phyloP scores from a whole-genome alignment of 1,140 invertebrate genomes.

The Bombus ignitus region DNA sequence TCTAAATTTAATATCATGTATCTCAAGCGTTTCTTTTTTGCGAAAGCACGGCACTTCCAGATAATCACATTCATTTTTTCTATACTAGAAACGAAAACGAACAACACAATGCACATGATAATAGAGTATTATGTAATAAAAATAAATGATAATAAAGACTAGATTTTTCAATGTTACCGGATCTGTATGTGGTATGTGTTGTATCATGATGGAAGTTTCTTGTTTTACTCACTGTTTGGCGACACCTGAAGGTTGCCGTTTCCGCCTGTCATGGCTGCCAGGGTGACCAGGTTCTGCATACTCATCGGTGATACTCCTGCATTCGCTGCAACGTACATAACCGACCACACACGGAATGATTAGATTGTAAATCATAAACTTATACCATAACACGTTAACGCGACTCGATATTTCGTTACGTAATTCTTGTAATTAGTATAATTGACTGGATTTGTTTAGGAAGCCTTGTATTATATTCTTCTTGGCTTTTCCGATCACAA shows the following conservation, averaged over 20 bases:
- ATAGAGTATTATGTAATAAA: neutral
- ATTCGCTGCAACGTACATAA: slow-evolving; percentile 77
- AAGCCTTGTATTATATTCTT: neutral
- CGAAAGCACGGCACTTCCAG: slow-evolving; percentile 1
- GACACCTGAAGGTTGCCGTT: slow-evolving; percentile 83
- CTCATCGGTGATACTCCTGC: slow-evolving; percentile 90
- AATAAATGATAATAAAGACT: neutral
- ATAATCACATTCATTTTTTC: neutral
- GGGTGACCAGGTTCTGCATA: slow-evolving; percentile 94
- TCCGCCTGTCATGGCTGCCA: slow-evolving; percentile 91
- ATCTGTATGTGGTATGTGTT: slow-evolving; percentile 8
- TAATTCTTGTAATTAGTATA: neutral
- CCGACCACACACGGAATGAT: slow-evolving; percentile 5
- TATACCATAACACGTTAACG: neutral
- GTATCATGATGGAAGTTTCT: slow-evolving; percentile 34
- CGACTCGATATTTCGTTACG: neutral
- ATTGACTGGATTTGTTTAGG: neutral
- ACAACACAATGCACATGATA: neutral
- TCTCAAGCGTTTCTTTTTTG: neutral
- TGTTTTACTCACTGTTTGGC: slow-evolving; percentile 82
- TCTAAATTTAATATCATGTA: neutral
- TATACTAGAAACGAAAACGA: neutral
- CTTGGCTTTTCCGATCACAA: neutral
- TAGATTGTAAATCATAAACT: slow-evolving; percentile 1
- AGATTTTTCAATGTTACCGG: neutral